Base-by-base conservation (phyloP, 2,888 invertebrate genomes). In the Atrina japonica region DNA sequence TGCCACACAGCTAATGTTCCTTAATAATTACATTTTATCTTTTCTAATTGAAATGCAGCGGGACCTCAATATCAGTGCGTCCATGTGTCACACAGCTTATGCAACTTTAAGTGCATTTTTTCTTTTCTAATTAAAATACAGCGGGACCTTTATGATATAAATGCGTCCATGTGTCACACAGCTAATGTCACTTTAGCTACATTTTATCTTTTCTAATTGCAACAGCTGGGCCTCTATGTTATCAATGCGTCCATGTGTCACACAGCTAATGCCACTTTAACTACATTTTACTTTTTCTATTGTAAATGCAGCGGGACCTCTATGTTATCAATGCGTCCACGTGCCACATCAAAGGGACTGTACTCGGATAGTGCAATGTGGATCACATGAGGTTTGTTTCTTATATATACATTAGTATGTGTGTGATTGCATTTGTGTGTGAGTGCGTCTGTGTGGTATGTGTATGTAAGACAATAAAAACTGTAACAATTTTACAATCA, bases 331-430 rank as follows among this genome's bases (percentile, higher is more conserved):
- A 0, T 56, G 56, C n/a, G 35, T 21, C 23, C 56, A 56, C 6
- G 56, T 56, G 40, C 40, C 56, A 21, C 56, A 56, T 40, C 56
- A 56, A 14, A 56, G 56, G 11, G 56, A 56, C 40, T 56, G 56
- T 14, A 56, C 56, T 2, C 30, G 41, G 23, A 56, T 56, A 5
- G 56, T 56, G 7, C 56, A 56, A 40, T 56, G 56, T 16, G 56
- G 56, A 21, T 5, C 21, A 0, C 35, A 56, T 21, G 35, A 56
- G 35, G 55, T 56, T 18, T 2, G 40, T 56, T 11, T 1, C 9
- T 7, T 11, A 11, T 27, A 52, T 14, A 18, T 52, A 5, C 35
- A 7, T 11, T 35, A 7, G 35, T 7, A 7, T 11, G 35, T 7
- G 5, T 35, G 35, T 7, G 11, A 35, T 35, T 7, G 35, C 5